Base-by-base conservation (phyloP, 2,888 invertebrate genomes). In the Lasioglossum leucozonium region DNA sequence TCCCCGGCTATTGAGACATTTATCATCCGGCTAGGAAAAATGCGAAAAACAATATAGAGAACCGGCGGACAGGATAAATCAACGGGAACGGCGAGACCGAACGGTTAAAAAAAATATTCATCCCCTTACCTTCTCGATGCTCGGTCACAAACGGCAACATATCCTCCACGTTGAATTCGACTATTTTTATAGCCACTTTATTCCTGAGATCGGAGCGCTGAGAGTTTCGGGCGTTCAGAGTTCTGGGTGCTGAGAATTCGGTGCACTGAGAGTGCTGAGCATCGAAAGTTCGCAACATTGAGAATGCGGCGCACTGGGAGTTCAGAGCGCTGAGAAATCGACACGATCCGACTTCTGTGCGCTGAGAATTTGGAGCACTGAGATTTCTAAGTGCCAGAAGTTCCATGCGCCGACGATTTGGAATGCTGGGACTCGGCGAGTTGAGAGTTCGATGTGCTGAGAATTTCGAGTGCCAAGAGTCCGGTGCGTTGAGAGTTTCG, bases 1-100 rank as follows among this genome's bases (percentile, higher is more conserved):
- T 73, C 34, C 72, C 34, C 67, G 51, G 34, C 76, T 81, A 86
- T 86, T 86, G 76, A 84, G 86, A 88, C 88, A 79, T 79, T 82
- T 78, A 77, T 84, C 88, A 77, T 58, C 37, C 47, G 18, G 26
- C 22, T 30, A 1, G 30, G 11, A 81, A 79, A 72, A 55, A 40
- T 34, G 16, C 13, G 6, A 22, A 37, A 42, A 77, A 74, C 55
- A 71, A 86, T 65, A 72, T 37, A 58, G 58, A 26, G 58, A 80
- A 83, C 73, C 51, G 44, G 69, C 4, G 65, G 69, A 71, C 77
- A 72, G 58, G 44, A 77, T 69, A 79, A 77, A 44, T 40, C 62
- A 22, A 65, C 55, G 71, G 40, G 80, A 71, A 77, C 67, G 22
- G 16, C 16, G 34, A 65, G 22, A 51, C 51, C 51, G 51, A n/a